Conservation (phyloP, 2,888 invertebrate genomes). For the Acrobasis repandana region DNA sequence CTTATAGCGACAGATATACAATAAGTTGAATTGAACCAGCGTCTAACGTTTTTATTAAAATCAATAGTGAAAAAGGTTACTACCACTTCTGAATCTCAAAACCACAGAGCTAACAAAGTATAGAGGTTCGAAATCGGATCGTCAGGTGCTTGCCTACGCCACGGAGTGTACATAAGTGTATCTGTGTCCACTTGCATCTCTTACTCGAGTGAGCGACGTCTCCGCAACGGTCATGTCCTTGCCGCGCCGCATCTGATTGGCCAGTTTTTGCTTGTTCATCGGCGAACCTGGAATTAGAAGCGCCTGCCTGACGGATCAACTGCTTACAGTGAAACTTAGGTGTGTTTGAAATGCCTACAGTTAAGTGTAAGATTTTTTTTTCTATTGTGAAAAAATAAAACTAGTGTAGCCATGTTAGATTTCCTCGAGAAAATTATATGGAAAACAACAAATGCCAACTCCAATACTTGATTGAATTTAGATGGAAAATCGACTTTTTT, state of each 20-base stretch:
- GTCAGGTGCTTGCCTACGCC: constrained; percentile 5
- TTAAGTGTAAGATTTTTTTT: not conserved
- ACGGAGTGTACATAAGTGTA: constrained; percentile 57
- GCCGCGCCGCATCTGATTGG: constrained; percentile 88
- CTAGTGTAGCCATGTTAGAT: no score
- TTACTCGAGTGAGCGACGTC: constrained; percentile 92
- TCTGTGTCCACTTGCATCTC: constrained; percentile 58
- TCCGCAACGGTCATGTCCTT: constrained; percentile 87
- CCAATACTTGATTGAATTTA: no score
- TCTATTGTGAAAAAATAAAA: not conserved
- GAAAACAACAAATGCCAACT: no score
- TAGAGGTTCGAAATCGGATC: constrained; percentile 10
- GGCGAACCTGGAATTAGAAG: constrained; percentile 86
- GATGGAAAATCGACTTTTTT: no score
- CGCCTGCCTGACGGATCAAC: constrained; percentile 59
- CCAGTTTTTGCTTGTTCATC: constrained; percentile 91
- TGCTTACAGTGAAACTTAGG: constrained; percentile 1
- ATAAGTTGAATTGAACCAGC: no score
- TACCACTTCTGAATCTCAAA: no score
- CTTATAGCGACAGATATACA: no score
- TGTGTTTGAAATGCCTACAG: not conserved
- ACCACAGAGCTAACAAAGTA: not conserved
- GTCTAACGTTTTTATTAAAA: no score
- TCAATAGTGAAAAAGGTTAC: no score
- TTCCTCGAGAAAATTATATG: no score